Percentiles rank a stretch among this genome's conserved stretches.
These are phyloP conservation scores for Drosophila serrata DNA, from an alignment of 1,140 invertebrate genomes.

Conservation along the genomic window DNA sequence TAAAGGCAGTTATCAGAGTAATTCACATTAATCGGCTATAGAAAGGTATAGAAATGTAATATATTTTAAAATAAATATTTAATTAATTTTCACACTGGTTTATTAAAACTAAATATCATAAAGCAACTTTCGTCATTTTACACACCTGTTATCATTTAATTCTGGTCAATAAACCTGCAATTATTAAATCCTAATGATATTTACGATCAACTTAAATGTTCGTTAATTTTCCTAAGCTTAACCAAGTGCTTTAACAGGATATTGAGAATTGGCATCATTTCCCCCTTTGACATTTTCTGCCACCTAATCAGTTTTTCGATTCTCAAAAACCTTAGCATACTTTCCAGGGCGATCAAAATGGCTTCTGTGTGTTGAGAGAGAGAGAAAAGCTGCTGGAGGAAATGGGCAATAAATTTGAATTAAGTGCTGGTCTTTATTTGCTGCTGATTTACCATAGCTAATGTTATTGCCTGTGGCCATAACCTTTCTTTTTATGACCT, in stretches of 20 bases:
- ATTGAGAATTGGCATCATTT: neutral
- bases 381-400: neutral
- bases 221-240: neutral
- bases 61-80: no score
- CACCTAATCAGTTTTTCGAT: constrained; percentile 39
- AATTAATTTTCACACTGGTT: no score
- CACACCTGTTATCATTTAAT: neutral
- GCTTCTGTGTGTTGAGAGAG: neutral
- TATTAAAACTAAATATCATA: no score
- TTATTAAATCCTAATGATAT: neutral
- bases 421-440: constrained; percentile 34
- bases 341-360: constrained; percentile 16
- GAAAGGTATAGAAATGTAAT: no score
- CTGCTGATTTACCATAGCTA: constrained; percentile 43
- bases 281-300: constrained; percentile 20
- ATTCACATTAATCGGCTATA: no score
- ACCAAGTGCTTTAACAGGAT: neutral
- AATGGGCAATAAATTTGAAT: constrained; percentile 43
- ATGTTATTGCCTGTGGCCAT: constrained; percentile 40
- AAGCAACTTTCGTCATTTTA: no score
- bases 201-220: neutral
- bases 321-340: constrained; percentile 26
- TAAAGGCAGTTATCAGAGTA: no score
- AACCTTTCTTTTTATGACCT: constrained; percentile 39
- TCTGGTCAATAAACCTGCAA: neutral